Base-by-base conservation (phyloP, 2,797 vertebrate genomes). In the Gallirallus australis region DNA sequence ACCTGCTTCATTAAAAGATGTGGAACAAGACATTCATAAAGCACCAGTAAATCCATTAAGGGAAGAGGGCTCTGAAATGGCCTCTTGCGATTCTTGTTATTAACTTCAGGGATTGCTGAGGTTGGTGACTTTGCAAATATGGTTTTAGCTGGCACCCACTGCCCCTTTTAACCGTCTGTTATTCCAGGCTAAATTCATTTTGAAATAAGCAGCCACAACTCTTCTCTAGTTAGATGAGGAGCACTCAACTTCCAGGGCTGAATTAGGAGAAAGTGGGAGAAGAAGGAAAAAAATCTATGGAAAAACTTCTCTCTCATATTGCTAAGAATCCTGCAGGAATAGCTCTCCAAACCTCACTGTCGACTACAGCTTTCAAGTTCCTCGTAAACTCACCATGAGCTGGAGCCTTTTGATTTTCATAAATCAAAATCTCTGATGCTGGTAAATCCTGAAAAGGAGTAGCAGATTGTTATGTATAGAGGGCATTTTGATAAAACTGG, bases 11-110 rank as follows among this genome's bases (percentile, higher is more conserved):
- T 97, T 97, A 97, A 94, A 89, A 91, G 85, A 93, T 91, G 94
- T 91, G 84, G 84, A 97, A 96, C 79, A 89, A 95, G 94, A 65
- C 91, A 86, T 96, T 97, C 86, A 61, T 87, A 90, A 75, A 71
- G 88, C 82, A 94, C 90, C 92, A 91, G 47, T 97, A 97, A 97
- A 97, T 97, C 96, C 94, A 89, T 94, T 96, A 97, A 91, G 92
- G 50, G 80, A 90, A 87, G 75, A 92, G 40, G 86, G 66, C 73
- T 90, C 94, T 77, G 76, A 86, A 96, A 85, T 76, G 65, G 87
- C 64, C 80, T 88, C 96, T 86, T 81, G 79, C 65, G 52, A 54
- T 64, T 89, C 82, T 63, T 11, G 30, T 91, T 96, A 95, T 80
- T 96, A 95, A 90, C 86, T 95, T 77, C 19, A 50, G 48, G 48